phyloP scores from a whole-genome alignment of 2,113 vertebrate species.

The Pseudorhombus dupliciocellatus region DNA sequence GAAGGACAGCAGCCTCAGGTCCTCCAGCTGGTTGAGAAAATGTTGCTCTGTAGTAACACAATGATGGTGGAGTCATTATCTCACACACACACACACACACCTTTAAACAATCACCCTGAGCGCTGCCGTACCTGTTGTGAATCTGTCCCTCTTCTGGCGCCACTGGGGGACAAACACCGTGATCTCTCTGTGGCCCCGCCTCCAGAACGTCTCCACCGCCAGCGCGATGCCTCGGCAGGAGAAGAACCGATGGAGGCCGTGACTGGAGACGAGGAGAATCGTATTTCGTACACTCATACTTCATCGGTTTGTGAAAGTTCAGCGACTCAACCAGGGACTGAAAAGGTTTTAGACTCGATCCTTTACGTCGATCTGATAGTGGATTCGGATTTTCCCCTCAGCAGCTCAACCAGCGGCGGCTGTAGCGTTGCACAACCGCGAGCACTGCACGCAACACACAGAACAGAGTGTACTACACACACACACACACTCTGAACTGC shows the following conservation, averaged over 20 bases:
- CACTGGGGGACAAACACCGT: constrained; percentile 98
- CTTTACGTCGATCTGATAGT: too few species aligned
- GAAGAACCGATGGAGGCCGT: constrained; percentile 92
- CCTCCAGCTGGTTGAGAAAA: constrained; percentile 93
- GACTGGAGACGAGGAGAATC: constrained; percentile 72
- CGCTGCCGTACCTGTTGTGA: constrained; percentile 85
- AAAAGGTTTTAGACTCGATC: too few species aligned
- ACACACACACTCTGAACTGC: too few species aligned
- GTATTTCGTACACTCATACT: too few species aligned
- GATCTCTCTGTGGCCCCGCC: constrained; percentile 92
- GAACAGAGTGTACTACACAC: too few species aligned
- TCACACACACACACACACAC: not conserved
- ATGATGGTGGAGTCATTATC: not conserved
- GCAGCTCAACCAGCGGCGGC: too few species aligned
- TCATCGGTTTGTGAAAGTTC: too few species aligned
- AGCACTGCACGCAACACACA: too few species aligned
- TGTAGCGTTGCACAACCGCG: too few species aligned
- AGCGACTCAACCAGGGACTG: too few species aligned
- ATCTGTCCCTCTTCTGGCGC: constrained; percentile 91
- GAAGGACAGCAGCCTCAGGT: constrained; percentile 94
- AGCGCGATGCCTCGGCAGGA: constrained; percentile 97
- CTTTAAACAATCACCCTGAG: too few species aligned
- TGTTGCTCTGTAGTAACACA: constrained; percentile 87
- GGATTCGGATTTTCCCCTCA: too few species aligned
- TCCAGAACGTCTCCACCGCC: constrained; percentile 96